Conservation (phyloP, 2,888 invertebrate species). For the Timandra comae region DNA sequence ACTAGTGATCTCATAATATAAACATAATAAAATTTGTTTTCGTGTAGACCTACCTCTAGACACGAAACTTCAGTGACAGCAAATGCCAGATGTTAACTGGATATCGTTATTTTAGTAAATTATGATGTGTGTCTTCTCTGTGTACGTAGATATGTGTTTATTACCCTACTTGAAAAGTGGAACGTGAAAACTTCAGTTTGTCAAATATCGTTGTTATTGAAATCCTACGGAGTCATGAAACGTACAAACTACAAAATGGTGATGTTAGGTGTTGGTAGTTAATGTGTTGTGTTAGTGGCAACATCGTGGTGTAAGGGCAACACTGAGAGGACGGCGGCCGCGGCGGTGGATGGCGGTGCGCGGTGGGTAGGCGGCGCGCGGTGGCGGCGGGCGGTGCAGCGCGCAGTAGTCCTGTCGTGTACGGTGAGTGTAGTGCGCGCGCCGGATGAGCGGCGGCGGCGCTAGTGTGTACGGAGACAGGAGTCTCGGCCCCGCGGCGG, state of each 20-base stretch:
- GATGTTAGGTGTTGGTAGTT: neutral
- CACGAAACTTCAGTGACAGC: conserved; percentile 1
- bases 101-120: no score
- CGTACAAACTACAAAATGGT: no score
- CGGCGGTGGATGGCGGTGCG: conserved; percentile 20
- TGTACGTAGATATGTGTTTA: no score
- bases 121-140: no score
- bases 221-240: no score
- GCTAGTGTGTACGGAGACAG: conserved; percentile 33
- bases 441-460: conserved; percentile 30
- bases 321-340: conserved; percentile 25
- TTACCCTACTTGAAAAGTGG: no score
- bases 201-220: no score
- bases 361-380: conserved; percentile 25
- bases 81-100: conserved; percentile 4
- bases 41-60: no score
- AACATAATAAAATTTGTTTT: conserved; percentile 15
- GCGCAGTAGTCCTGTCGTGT: conserved; percentile 12
- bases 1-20: conserved; percentile 12
- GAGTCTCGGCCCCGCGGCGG: conserved; percentile 40
- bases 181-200: no score
- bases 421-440: conserved; percentile 30
- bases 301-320: conserved; percentile 31
- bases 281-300: conserved; percentile 16
- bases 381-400: conserved; percentile 24